Conservation (phyloP, 2,113 vertebrate genomes). For the Aegithalos caudatus region DNA sequence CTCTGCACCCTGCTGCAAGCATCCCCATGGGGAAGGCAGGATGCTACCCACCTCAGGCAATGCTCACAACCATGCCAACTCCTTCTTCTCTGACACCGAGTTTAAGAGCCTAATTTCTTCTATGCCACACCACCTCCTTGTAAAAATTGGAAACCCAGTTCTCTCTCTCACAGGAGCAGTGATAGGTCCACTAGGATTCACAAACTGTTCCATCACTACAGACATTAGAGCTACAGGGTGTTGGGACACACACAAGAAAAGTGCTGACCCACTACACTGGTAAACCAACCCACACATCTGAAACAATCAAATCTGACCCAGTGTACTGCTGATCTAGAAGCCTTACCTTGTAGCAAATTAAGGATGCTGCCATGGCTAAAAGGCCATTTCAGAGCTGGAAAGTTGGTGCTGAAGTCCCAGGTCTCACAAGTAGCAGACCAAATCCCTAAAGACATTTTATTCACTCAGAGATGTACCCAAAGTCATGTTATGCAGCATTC, state of each 20-base stretch:
- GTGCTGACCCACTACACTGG: neutral
- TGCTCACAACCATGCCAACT: neutral
- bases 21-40: neutral
- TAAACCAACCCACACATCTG: neutral
- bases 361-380: neutral
- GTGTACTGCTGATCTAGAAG: neutral
- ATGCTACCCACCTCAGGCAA: neutral
- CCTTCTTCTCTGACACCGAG: neutral
- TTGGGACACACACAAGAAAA: fast-evolving
- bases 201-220: neutral
- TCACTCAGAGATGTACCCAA: neutral
- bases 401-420: neutral
- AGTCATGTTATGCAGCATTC: neutral
- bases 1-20: neutral
- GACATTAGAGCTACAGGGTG: neutral
- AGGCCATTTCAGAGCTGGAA: neutral
- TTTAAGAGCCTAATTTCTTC: neutral
- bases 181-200: neutral
- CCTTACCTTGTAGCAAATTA: neutral
- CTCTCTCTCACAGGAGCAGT: neutral
- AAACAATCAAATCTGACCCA: neutral
- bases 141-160: neutral
- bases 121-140: neutral
- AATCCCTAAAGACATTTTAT: neutral
- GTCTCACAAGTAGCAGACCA: neutral